Base-by-base conservation (phyloP, 2,113 vertebrate species). In the Mugil cephalus region DNA sequence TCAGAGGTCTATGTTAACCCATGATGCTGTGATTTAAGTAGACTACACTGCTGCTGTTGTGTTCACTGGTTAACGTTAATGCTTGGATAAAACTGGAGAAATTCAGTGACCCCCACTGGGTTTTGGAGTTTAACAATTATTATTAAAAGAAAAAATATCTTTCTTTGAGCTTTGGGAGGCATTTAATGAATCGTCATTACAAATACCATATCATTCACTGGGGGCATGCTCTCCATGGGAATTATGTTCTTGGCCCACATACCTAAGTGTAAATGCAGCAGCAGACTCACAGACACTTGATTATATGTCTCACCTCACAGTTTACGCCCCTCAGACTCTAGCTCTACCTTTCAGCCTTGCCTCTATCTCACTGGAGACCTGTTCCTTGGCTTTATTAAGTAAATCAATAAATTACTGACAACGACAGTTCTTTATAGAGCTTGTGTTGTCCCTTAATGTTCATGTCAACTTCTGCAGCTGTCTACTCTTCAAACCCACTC, bases 331-430 rank as follows among this genome's bases (percentile, higher is more conserved):
- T 2, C 11, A 64, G 61, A 71, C 47, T 17, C 47, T 18, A 46
- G 71, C 54, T 47, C 47, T 42, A 51, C 60, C 69, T 67, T 46
- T 68, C 58, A 17, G 60, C 53, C 42, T 40, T 6, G 19, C 45
- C 34, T 68, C 69, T 24, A 35, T 69, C 61, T 77, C 68, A 36
- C 56, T 62, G 72, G 68, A 78, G 51, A 66, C 64, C 36, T 52
- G 64, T 24, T 56, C 7, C 50, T 58, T 63, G 12, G 35, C 69
- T 64, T 65, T 3, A 5, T 65, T 66, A 52, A 24, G 15, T 18
- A 34, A 35, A 60, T n/a, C n/a, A n/a, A n/a, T n/a, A 53, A 74
- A n/a, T 4, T 17, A 34, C 43, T 50, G 67, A 62, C 55, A 52
- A 39, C 42, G 10, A 18, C 65, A 15, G 61, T 62, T 61, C 40